Conservation (phyloP, 2,888 invertebrate species). For the Spisula solida region DNA sequence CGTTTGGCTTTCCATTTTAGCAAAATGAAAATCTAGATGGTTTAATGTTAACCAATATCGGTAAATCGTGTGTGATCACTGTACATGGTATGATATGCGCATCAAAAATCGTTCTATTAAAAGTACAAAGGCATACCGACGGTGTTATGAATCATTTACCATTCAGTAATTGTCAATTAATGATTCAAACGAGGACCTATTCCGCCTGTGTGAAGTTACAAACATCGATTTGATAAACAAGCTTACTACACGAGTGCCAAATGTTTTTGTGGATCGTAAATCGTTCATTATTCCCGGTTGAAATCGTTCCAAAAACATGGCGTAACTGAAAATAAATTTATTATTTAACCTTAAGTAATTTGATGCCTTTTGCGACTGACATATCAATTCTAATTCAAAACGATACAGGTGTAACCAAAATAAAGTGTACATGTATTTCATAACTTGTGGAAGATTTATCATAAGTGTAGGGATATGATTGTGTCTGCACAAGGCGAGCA, state of each 20-base stretch:
- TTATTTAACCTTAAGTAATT: slow-evolving; percentile 14
- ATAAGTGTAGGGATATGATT: not conserved
- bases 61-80: no score
- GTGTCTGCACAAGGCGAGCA: not conserved
- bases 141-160: not conserved
- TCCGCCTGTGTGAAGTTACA: not conserved
- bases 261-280: not conserved
- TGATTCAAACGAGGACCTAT: not conserved
- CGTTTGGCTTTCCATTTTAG: no score
- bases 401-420: not conserved
- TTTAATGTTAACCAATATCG: no score
- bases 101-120: not conserved
- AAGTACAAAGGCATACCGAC: not conserved
- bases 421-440: no score
- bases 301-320: not conserved
- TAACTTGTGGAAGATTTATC: no score
- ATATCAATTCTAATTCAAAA: not conserved
- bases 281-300: not conserved
- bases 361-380: not conserved
- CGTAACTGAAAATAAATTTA: not conserved
- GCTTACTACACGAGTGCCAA: not conserved
- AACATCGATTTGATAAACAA: not conserved
- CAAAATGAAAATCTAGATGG: no score
- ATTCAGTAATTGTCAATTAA: slow-evolving; percentile 1
- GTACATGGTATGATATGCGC: no score